Conservation (phyloP, 30 jellyfish, hydroid and myxozoan species). For the Chironex yamaguchii region DNA sequence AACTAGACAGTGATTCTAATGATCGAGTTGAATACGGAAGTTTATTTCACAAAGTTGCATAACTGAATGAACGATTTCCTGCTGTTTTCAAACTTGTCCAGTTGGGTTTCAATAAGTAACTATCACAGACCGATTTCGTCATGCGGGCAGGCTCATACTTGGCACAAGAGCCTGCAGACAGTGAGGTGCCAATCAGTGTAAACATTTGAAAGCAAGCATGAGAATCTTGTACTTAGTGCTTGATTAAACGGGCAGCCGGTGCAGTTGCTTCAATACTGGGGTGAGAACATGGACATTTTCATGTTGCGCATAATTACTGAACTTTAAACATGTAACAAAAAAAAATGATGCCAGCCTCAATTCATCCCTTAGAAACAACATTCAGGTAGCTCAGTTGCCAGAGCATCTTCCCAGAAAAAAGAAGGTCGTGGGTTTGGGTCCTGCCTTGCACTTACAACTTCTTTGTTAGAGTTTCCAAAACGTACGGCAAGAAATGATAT, state of each 20-base stretch:
- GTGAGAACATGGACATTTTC: too few species aligned
- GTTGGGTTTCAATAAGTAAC: slow-evolving; percentile 52
- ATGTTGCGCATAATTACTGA: too few species aligned
- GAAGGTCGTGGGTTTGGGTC: too few species aligned
- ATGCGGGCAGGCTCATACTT: slow-evolving; percentile 38
- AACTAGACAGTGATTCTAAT: slow-evolving; percentile 29
- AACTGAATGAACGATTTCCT: slow-evolving; percentile 54
- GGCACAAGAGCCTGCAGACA: slow-evolving; percentile 20
- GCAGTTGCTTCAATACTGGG: slow-evolving; percentile 30
- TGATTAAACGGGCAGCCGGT: slow-evolving; percentile 34
- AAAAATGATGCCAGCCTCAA: too few species aligned
- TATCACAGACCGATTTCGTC: slow-evolving; percentile 18
- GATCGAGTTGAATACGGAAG: slow-evolving; percentile 53
- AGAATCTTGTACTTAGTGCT: slow-evolving; percentile 51
- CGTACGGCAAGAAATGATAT: too few species aligned
- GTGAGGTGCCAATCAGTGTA: slow-evolving; percentile 52
- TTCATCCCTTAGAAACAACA: too few species aligned
- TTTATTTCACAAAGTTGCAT: slow-evolving; percentile 49
- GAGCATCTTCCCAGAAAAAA: too few species aligned
- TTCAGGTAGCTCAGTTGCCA: too few species aligned
- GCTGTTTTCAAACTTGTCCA: slow-evolving; percentile 57
- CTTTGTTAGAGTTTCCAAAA: too few species aligned
- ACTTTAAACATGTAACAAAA: too few species aligned
- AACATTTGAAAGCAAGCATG: slow-evolving; percentile 64
- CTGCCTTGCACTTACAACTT: too few species aligned